Evolutionary conservation across 2,888 invertebrate genomes (phyloP), one percentile per base, ranked within the genome.

Genomic region (Lasius platythorax): DNA sequence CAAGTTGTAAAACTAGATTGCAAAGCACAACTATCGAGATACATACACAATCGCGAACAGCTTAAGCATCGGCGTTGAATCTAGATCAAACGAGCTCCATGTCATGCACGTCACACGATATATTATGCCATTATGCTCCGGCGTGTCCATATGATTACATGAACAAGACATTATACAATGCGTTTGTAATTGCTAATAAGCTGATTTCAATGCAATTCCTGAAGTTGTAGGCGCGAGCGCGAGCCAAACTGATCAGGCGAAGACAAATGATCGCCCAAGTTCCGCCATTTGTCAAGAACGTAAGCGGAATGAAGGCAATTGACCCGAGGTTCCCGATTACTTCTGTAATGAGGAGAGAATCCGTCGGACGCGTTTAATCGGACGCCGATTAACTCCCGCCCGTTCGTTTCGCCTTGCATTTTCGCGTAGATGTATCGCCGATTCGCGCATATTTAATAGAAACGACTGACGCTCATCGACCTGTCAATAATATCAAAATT

Each of bases 401-500:
- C 37, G n/a, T 28, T 53, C 64, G 53, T 33, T 12, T 79, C 61
- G 61, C 67, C 30, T 61, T 73, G 61, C 56, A 43, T 61, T 61
- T 72, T 79, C 61, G 72, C 23, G 72, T 28, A 81, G 79, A 61
- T 72, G n/a, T 73, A 81, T 81, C 79, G 61, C 18, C 37, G 46
- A 72, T 37, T 23, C 72, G 61, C 72, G 37, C 61, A 61, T 63
- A 28, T 81, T 81, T 81, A 81, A 79, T 79, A 70, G 78, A 79
- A 73, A 81, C 79, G 79, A 18, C 79, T 81, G 79, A 81, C 61
- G 73, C 73, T 73, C 73, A 73, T 81, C 79, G 79, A 81, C 61
- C 73, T 81, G 79, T 81, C 79, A 81, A 81, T 81, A 81, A 81
- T 81, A 81, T 81, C 73, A 81, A 81, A 81, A 81, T 81, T 81